Base-by-base conservation (phyloP, 1,140 invertebrate genomes). In the Ctenoplectra terminalis region DNA sequence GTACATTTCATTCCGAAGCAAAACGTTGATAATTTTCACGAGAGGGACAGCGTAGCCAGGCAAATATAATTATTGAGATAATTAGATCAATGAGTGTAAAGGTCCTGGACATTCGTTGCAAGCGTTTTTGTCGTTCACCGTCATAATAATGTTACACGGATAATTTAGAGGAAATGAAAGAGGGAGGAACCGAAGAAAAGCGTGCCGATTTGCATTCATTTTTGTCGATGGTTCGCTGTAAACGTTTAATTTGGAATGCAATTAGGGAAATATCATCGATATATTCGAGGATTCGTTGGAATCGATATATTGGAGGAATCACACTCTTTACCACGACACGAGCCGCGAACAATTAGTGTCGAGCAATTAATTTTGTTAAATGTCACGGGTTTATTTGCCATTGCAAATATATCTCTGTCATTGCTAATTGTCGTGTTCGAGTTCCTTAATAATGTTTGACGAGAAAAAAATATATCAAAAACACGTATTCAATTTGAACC, bases 21-120 rank as follows among this genome's bases (percentile, higher is more conserved):
- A 71, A 71, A 58, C 43, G 71, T 67, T 31, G 50, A 75, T 75
- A 66, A 81, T 58, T 20, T 20, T 75, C 17, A 60, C 63, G n/a
- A 6, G 17, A 40, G 26, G 48, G 54, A 23, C n/a, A 34, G 3
- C 31, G 54, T 1, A 31, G 20, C 23, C 1, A 2, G 9, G 23
- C 1, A 50, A 34, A 72, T 13, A 37, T 64, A 66, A 81, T 74
- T 81, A 48, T 2, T 0, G 23, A 40, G 58, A 58, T 64, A 74
- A 66, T 81, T 52, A 48, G 29, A 58, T 58, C 7, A n/a, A 43
- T 17, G 2, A 15, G 50, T 20, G 37, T 26, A 46, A 50, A 73
- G 31, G 46, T 23, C 23, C 7, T 26, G 54, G n/a, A 50, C 20
- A 26, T 66, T 58, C 17, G 9, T 69, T 20, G 13, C 29, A 5